Base-by-base conservation (phyloP, 2,888 invertebrate species). In the Diarsia brunnea region DNA sequence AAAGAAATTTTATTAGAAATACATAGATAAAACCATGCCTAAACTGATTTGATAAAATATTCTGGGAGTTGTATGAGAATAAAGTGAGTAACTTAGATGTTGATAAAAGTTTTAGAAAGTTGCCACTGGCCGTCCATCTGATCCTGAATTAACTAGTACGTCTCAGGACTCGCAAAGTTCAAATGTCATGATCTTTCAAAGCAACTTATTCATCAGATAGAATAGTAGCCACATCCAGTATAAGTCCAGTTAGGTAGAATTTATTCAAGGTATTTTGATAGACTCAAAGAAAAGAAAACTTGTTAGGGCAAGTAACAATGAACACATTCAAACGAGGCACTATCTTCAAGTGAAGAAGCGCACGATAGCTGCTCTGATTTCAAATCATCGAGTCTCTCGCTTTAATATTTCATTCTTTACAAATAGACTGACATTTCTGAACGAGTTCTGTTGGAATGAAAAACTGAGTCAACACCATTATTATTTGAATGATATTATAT, bases 321-420 rank as follows among this genome's bases (percentile, higher is more conserved):
- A 63, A 38, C 10, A 60, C 58, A 66, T 61, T 71, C 70, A 87
- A 92, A 92, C 89, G 88, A 88, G 83, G 88, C 92, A 83, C 77
- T 81, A 87, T 90, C 89, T 91, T 89, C 84, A 89, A 90, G 86
- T 79, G 83, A 89, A 90, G 89, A 90, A 91, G 89, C 87, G 82
- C 76, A 86, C 90, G 90, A 92, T 90, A 90, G 89, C 90, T 82
- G 86, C 84, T 91, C 91, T 86, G 92, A 92, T 94, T 93, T 93
- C 89, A 92, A 93, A 93, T 94, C 92, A 93, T 93, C 91, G 92
- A 89, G 91, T 86, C 89, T 88, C 85, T 77, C 85, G 88, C 89
- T 93, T 93, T 94, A 94, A 94, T 95, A 94, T 94, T 93, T 94
- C 92, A 93, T 92, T 93, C 92, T 92, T 92, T 92, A 92, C 93